These are phyloP conservation scores for Salvelinus fontinalis DNA, from an alignment of 2,113 vertebrate genomes.

Conservation along the genomic window DNA sequence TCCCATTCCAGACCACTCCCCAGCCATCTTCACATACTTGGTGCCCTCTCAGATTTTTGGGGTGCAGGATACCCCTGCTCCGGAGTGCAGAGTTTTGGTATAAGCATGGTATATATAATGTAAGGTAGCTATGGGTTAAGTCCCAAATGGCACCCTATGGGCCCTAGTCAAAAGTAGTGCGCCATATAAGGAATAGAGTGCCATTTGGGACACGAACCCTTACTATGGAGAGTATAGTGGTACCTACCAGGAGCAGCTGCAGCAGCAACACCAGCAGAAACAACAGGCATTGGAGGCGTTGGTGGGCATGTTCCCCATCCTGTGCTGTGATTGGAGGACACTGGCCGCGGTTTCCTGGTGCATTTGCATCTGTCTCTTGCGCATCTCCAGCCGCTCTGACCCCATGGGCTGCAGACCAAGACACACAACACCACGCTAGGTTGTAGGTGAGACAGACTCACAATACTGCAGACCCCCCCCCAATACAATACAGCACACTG, in stretches of 20 bases:
- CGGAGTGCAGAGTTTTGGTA: too few relatives aligned
- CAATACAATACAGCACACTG: neutral
- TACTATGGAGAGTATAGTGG: neutral
- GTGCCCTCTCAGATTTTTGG: too few relatives aligned
- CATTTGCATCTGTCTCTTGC: slow-evolving; percentile 85
- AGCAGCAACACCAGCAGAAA: slow-evolving; percentile 99
- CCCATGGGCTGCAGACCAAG: slow-evolving; percentile 79
- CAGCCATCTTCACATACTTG: too few relatives aligned
- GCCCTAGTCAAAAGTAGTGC: too few relatives aligned
- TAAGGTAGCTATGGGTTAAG: too few relatives aligned
- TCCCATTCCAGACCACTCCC: too few relatives aligned
- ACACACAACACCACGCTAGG: neutral
- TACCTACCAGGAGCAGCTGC: slow-evolving; percentile 95
- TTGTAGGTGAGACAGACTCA: neutral
- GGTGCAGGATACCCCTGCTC: too few relatives aligned
- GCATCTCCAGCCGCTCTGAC: slow-evolving; percentile 86
- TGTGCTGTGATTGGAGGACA: slow-evolving; percentile 66
- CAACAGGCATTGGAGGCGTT: slow-evolving; percentile 92
- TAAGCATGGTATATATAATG: too few relatives aligned
- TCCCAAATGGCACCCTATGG: too few relatives aligned
- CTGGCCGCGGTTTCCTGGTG: slow-evolving; percentile 74
- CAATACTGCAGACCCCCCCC: too few relatives aligned
- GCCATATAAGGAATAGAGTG: too few relatives aligned
- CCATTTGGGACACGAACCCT: too few relatives aligned
- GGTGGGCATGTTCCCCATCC: slow-evolving; percentile 64